Percentiles rank a stretch among this genome's conserved stretches.
Evolutionary conservation across 2,888 invertebrate species (phyloP).

Genomic region (Neoaliturus tenellus): DNA sequence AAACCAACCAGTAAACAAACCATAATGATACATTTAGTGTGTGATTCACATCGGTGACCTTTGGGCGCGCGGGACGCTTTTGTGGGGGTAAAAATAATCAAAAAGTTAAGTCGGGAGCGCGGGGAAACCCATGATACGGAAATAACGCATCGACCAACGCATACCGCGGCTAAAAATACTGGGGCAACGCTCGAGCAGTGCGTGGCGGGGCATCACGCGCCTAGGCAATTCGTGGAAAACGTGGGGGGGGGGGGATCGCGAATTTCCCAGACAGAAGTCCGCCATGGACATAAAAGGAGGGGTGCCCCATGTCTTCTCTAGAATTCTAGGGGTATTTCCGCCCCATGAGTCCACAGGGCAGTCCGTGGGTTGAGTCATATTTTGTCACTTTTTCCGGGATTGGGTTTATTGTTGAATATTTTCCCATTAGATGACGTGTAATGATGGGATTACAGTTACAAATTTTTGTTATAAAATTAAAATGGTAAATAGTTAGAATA

Average conservation of each 20-base stretch:
- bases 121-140: conserved; percentile 5
- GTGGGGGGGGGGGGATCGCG: neutral
- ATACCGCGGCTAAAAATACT: conserved; percentile 1
- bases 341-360: neutral
- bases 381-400: neutral
- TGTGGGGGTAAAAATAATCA: conserved; percentile 31
- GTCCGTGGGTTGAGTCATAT: neutral
- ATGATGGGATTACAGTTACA: too few species aligned
- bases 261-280: neutral
- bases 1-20: neutral
- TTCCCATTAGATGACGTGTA: neutral
- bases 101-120: conserved; percentile 36
- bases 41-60: conserved; percentile 4
- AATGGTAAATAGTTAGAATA: too few species aligned
- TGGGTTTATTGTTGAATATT: neutral
- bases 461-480: too few species aligned
- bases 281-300: neutral
- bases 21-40: neutral
- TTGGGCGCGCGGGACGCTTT: neutral
- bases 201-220: neutral
- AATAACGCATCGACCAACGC: conserved; percentile 3
- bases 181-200: conserved; percentile 6
- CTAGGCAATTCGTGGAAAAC: neutral
- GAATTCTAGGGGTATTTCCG: neutral
- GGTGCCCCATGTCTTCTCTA: neutral